These are phyloP conservation scores for Caenorhabditis macrosperma DNA, from an alignment of 2,888 invertebrate genomes.

Conservation along the genomic window DNA sequence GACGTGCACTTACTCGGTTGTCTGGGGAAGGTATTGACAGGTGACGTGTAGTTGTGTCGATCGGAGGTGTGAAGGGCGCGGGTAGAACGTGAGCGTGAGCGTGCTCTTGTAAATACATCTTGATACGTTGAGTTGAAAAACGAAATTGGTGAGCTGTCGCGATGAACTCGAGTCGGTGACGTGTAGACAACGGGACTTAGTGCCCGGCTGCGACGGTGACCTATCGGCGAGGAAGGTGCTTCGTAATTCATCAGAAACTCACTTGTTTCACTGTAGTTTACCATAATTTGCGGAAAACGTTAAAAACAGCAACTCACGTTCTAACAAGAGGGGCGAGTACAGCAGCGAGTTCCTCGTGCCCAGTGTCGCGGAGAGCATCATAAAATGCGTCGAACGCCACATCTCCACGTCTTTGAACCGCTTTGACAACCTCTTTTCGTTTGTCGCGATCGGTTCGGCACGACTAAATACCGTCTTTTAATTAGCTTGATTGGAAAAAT, in stretches of 20 bases:
- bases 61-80: conserved; percentile 25
- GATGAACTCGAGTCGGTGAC: conserved; percentile 35
- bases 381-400: conserved; percentile 65
- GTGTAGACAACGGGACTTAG: conserved; percentile 16
- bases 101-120: conserved; percentile 25
- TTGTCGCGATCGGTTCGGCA: conserved; percentile 34
- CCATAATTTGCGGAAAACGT: not conserved
- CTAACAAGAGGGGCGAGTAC: conserved; percentile 53
- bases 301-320: conserved; percentile 9
- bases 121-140: conserved; percentile 34
- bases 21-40: conserved; percentile 14
- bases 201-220: conserved; percentile 32
- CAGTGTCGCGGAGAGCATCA: conserved; percentile 57
- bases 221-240: conserved; percentile 18
- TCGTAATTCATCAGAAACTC: not conserved
- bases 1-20: conserved; percentile 16
- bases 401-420: conserved; percentile 61
- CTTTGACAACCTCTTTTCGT: conserved; percentile 51
- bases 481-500: too few species aligned
- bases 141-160: conserved; percentile 37
- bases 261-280: conserved; percentile 1
- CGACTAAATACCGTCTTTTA: too few species aligned
- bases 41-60: conserved; percentile 27
- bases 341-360: conserved; percentile 59
- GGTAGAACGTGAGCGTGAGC: conserved; percentile 29